Evolutionary conservation across 2,113 vertebrate genomes (phyloP).

Genomic region (Antechinus flavipes): DNA sequence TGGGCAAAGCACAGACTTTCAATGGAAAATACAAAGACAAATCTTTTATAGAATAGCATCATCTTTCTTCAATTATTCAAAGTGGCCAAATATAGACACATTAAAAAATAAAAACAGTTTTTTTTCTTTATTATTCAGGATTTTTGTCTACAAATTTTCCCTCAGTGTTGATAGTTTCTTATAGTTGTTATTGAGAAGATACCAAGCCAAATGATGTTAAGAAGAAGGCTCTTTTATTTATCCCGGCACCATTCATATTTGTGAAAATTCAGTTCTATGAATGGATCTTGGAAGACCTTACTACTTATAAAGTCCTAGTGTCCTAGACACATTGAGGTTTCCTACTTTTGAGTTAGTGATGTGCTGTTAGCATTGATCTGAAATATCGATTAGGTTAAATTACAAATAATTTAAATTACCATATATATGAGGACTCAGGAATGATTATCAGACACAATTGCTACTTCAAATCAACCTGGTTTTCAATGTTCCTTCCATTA

Average conservation of each 20-base stretch:
- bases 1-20: background rate
- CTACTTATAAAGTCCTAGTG: background rate
- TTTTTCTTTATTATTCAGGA: background rate
- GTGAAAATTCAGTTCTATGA: background rate
- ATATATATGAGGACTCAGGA: constrained; percentile 6
- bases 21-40: background rate
- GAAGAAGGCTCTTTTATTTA: background rate
- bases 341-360: background rate
- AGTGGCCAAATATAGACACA: background rate
- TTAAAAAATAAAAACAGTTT: background rate
- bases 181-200: background rate
- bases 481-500: background rate
- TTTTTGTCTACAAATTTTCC: background rate
- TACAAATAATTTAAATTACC: background rate
- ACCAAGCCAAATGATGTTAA: background rate
- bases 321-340: background rate
- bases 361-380: background rate
- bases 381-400: background rate
- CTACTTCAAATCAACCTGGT: background rate
- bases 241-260: background rate
- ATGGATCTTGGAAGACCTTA: background rate
- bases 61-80: background rate
- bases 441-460: background rate
- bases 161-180: background rate
- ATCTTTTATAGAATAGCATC: background rate